These are phyloP conservation scores for Anolis carolinensis DNA, from an alignment of 2,113 vertebrate species.

Conservation along the genomic window DNA sequence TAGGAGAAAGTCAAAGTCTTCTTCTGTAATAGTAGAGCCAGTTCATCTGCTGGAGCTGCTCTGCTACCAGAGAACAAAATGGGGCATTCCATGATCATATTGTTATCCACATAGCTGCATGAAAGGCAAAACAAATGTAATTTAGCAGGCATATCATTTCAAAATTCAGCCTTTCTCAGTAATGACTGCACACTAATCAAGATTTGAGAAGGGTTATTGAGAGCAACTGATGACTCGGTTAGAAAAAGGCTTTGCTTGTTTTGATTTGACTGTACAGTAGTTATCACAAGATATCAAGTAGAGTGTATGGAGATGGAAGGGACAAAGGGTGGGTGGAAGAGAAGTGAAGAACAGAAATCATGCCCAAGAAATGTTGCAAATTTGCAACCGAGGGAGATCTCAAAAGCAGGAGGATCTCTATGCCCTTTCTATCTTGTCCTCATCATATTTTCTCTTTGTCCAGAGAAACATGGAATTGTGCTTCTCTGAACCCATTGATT, in stretches of 20 bases:
- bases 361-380: not conserved
- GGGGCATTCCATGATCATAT: not conserved
- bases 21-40: not conserved
- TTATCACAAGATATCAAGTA: not conserved
- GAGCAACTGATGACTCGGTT: conserved; percentile 15
- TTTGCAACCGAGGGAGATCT: not conserved
- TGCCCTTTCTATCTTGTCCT: not conserved
- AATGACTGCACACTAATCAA: not conserved
- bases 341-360: not conserved
- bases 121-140: conserved; percentile 3
- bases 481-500: not conserved
- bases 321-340: not conserved
- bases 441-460: not conserved
- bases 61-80: too few relatives aligned
- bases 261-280: conserved; percentile 30
- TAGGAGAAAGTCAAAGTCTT: not conserved
- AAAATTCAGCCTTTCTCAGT: not conserved
- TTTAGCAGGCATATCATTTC: not conserved
- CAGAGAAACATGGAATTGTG: not conserved
- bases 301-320: not conserved
- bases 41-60: not conserved
- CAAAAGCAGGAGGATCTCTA: not conserved
- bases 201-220: conserved; percentile 6
- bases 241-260: not conserved
- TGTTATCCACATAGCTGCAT: not conserved